Percentiles rank a stretch among this genome's conserved stretches.
phyloP scores from a whole-genome alignment of 2,113 vertebrate genomes.

The Pitta sordida region DNA sequence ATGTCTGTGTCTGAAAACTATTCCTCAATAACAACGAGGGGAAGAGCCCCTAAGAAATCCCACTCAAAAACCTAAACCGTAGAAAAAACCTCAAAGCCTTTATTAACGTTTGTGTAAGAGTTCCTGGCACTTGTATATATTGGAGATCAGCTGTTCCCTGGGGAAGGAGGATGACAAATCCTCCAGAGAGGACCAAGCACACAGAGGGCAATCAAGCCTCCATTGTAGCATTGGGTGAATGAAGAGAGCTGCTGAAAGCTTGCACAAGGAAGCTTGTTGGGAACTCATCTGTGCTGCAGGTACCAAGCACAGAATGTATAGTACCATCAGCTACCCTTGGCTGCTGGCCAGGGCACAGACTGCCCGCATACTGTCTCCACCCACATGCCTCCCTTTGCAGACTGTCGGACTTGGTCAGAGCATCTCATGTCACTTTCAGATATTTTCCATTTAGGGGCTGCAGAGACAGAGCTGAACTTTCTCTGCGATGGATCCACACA shows the following conservation, averaged over 20 bases:
- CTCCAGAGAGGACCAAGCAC: background rate
- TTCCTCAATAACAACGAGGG: background rate
- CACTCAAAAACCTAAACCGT: fast-evolving
- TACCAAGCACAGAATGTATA: fast-evolving
- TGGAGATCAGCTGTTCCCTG: background rate
- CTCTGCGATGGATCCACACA: background rate
- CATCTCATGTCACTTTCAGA: background rate
- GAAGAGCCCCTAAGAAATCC: background rate
- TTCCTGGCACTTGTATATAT: background rate
- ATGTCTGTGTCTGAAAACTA: background rate
- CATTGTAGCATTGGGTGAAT: fast-evolving
- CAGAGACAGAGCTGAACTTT: background rate
- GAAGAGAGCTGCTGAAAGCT: background rate
- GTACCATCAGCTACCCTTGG: background rate
- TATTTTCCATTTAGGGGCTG: background rate
- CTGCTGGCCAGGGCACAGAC: fast-evolving
- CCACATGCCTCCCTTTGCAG: fast-evolving
- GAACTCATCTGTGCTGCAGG: background rate
- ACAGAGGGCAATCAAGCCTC: background rate
- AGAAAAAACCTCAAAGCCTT: background rate
- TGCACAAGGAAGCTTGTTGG: fast-evolving
- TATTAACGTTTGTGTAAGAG: fast-evolving
- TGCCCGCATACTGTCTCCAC: fast-evolving
- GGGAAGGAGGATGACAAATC: background rate
- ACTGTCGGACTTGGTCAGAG: fast-evolving